A percentile compares a stretch with the other conserved stretches of the same genome.
phyloP scores from a whole-genome alignment of 2,888 invertebrate genomes.

The Spilarctia lutea region DNA sequence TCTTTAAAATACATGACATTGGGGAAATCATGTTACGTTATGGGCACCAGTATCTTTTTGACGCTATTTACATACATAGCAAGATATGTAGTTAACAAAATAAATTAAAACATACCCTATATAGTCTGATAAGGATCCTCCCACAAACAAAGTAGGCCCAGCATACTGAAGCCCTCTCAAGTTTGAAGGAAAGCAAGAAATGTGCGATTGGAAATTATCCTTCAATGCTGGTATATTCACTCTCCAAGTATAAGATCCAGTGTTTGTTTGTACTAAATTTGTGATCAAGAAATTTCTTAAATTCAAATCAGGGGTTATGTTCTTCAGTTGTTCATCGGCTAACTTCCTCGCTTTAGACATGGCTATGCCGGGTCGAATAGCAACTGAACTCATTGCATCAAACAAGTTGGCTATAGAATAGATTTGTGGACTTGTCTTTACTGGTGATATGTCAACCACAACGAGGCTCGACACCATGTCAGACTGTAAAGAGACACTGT shows the following conservation, averaged over 20 bases:
- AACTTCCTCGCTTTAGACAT: constrained; percentile 90
- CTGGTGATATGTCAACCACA: constrained; percentile 91
- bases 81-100: background rate
- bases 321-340: constrained; percentile 88
- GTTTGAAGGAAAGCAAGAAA: constrained; percentile 88
- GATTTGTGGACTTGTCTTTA: constrained; percentile 88
- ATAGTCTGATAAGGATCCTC: constrained; percentile 93
- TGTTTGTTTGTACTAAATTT: constrained; percentile 91
- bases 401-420: constrained; percentile 88
- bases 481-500: constrained; percentile 75
- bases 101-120: constrained; percentile 85
- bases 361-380: constrained; percentile 87
- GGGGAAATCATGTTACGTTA: no score
- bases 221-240: constrained; percentile 92
- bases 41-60: no score
- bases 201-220: constrained; percentile 87
- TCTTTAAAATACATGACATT: no score
- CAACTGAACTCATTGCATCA: constrained; percentile 88
- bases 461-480: constrained; percentile 88
- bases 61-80: no score
- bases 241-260: constrained; percentile 90
- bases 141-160: constrained; percentile 94
- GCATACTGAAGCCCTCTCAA: constrained; percentile 82
- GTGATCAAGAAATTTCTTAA: constrained; percentile 93
- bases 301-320: constrained; percentile 85